Evolutionary conservation across 2,797 vertebrate genomes (phyloP).

Genomic region (Prunella strophiata): DNA sequence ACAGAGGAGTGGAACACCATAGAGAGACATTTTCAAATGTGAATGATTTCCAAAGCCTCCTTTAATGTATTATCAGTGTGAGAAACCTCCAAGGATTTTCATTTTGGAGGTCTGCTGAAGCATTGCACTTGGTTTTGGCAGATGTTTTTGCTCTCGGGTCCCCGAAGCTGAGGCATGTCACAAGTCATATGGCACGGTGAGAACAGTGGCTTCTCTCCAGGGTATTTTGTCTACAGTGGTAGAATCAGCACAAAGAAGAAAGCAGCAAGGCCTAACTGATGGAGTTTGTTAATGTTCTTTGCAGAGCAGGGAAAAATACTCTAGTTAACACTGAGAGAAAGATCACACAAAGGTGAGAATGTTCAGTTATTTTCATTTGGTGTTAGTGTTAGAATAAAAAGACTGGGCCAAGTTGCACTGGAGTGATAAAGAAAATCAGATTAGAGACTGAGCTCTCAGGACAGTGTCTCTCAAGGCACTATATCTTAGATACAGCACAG

Average conservation of each 20-base stretch:
- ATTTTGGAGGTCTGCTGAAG: background rate
- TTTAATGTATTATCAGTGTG: background rate
- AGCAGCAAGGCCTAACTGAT: background rate
- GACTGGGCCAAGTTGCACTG: background rate
- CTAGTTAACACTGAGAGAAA: background rate
- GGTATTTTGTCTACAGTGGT: background rate
- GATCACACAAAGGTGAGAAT: background rate
- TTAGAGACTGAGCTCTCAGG: background rate
- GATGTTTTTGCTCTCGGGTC: background rate
- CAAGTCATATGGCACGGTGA: background rate
- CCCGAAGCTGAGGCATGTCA: background rate
- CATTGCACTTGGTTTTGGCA: background rate
- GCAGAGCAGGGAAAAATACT: background rate
- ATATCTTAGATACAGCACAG: background rate
- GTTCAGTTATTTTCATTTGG: background rate
- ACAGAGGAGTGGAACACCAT: background rate
- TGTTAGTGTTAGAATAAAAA: background rate
- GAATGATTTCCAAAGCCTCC: background rate
- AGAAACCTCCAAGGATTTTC: background rate
- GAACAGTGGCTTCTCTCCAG: background rate
- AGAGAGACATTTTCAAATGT: background rate
- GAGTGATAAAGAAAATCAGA: background rate
- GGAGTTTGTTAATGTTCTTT: background rate
- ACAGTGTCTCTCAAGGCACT: background rate
- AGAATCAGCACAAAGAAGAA: background rate